These are phyloP conservation scores for Thalpophila matura DNA, from an alignment of 2,888 invertebrate genomes.

Conservation along the genomic window DNA sequence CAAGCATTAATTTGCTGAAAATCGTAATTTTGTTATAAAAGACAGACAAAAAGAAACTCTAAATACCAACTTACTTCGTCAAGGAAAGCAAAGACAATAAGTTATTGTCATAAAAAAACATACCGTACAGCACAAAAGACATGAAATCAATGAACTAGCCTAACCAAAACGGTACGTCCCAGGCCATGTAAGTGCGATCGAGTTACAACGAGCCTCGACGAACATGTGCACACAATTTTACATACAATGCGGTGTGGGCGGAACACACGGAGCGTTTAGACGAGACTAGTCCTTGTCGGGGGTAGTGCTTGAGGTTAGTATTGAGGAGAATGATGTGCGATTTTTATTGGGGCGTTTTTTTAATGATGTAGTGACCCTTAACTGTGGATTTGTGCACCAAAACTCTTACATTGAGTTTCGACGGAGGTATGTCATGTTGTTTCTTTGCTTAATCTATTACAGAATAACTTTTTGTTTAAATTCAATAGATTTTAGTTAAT, in stretches of 20 bases:
- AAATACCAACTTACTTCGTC: constrained; percentile 1
- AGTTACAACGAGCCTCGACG: constrained; percentile 67
- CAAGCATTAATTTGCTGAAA: not conserved
- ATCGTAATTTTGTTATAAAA: not conserved
- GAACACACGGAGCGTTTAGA: constrained; percentile 58
- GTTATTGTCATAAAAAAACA: constrained; percentile 50
- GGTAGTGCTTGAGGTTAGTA: constrained; percentile 54
- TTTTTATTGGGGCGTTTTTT: constrained; percentile 26
- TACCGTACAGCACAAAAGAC: constrained; percentile 46
- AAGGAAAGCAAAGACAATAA: constrained; percentile 53
- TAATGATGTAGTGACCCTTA: constrained; percentile 37
- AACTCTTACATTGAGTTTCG: constrained; percentile 6
- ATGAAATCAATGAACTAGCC: constrained; percentile 64
- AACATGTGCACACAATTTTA: constrained; percentile 75
- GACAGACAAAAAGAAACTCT: not conserved
- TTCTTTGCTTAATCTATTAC: too few species aligned
- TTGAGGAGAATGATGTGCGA: constrained; percentile 41
- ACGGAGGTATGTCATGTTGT: constrained; percentile 12
- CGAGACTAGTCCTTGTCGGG: constrained; percentile 63
- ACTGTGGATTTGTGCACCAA: constrained; percentile 15
- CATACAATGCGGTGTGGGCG: constrained; percentile 87
- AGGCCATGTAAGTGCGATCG: constrained; percentile 78
- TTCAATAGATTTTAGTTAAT: too few species aligned
- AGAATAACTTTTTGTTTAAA: too few species aligned
- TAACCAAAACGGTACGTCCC: constrained; percentile 81